Evolutionary conservation across 2,113 vertebrate genomes (phyloP).

Genomic region (Climacteris rufus): DNA sequence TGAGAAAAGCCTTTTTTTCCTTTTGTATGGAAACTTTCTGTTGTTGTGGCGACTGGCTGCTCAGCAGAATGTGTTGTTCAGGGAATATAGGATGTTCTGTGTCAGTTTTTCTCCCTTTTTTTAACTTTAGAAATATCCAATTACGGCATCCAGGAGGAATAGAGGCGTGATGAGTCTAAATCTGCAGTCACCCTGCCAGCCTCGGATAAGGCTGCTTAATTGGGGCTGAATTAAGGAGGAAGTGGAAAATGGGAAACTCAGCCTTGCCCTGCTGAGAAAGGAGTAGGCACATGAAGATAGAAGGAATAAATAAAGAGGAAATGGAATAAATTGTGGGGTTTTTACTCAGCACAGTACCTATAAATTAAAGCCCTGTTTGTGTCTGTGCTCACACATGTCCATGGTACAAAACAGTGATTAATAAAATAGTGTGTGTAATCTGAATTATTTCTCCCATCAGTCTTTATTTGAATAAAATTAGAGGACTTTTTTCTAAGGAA

Average conservation of each 20-base stretch:
- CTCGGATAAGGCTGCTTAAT: not conserved
- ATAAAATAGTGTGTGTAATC: not conserved
- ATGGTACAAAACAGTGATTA: not conserved
- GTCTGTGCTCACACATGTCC: rapidly evolving
- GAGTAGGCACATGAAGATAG: not conserved
- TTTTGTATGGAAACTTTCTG: slow-evolving; percentile 46
- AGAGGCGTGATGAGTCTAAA: not conserved
- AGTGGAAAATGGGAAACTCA: not conserved
- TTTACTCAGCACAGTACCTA: not conserved
- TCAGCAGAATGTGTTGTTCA: slow-evolving; percentile 34
- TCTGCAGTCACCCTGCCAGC: not conserved
- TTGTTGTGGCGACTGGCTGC: not conserved
- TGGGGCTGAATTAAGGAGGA: not conserved
- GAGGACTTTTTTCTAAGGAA: not conserved
- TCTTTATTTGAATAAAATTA: not conserved
- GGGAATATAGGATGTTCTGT: not conserved
- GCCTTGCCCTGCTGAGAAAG: not conserved
- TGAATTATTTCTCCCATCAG: not conserved
- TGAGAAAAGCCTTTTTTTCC: slow-evolving; percentile 47
- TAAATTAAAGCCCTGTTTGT: not conserved
- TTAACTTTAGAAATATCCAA: not conserved
- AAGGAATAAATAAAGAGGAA: not conserved
- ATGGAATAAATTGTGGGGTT: not conserved
- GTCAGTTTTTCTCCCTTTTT: not conserved
- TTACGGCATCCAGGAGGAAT: not conserved